phyloP scores from a whole-genome alignment of 2,888 invertebrate genomes.

The Caprella mutica region DNA sequence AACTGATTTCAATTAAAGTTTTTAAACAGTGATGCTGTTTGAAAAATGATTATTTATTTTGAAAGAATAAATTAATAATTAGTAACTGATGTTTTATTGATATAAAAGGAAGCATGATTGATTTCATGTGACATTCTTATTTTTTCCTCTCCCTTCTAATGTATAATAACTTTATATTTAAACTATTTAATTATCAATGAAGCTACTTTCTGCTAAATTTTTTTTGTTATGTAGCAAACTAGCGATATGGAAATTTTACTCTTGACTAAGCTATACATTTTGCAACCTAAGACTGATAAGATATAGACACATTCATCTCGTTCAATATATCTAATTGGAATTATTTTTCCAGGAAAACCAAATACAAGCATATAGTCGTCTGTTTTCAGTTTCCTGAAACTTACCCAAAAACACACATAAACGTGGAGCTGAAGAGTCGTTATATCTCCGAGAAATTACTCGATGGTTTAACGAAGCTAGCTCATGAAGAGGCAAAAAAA shows the following conservation, averaged over 20 bases:
- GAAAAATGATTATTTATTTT: neutral
- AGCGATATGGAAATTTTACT: neutral
- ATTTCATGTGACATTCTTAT: neutral
- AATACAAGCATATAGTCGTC: constrained; percentile 51
- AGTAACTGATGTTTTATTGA: no score
- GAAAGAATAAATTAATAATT: no score
- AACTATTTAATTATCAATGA: neutral
- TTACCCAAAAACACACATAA: constrained; percentile 47
- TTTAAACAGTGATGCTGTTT: neutral
- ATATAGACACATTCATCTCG: neutral
- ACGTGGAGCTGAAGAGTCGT: constrained; percentile 60
- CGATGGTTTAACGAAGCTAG: constrained; percentile 49
- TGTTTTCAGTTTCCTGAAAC: constrained; percentile 55
- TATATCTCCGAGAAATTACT: constrained; percentile 53
- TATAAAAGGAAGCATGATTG: constrained; percentile 2
- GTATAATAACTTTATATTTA: neutral
- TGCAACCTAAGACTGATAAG: neutral
- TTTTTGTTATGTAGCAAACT: neutral
- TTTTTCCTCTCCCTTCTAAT: neutral
- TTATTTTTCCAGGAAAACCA: constrained; percentile 45
- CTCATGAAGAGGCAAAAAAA: constrained; percentile 52
- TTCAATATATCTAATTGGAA: neutral
- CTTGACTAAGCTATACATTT: neutral
- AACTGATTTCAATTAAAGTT: neutral
- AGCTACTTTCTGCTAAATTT: neutral